These are phyloP conservation scores for Octomys mimax DNA, from an alignment of 2,797 vertebrate genomes.

Conservation along the genomic window DNA sequence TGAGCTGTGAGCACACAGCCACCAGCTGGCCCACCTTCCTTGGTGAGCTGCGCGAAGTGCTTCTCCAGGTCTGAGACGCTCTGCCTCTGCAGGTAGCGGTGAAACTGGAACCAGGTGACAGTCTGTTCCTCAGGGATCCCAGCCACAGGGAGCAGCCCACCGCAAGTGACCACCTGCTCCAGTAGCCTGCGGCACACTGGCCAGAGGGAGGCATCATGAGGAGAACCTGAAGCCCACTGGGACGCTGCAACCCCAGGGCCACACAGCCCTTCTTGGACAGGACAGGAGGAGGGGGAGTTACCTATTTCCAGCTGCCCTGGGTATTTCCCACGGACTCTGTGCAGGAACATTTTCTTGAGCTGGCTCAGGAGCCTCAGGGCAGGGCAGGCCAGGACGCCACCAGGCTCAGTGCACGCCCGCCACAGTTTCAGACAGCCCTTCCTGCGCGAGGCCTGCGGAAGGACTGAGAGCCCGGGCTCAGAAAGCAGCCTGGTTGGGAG, in stretches of 20 bases:
- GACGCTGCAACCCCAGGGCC: neutral
- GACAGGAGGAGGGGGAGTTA: slow-evolving; percentile 76
- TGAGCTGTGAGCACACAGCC: neutral
- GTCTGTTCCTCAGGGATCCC: slow-evolving; percentile 75
- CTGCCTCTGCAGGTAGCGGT: slow-evolving; percentile 92
- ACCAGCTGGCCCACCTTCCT: slow-evolving; percentile 91
- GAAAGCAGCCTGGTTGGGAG: neutral
- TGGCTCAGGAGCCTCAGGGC: slow-evolving; percentile 88
- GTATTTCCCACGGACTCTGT: slow-evolving; percentile 94
- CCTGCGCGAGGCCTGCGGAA: slow-evolving; percentile 90
- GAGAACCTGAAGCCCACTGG: neutral
- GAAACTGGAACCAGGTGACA: slow-evolving; percentile 95
- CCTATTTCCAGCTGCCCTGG: slow-evolving; percentile 96
- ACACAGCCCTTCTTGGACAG: neutral
- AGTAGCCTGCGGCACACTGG: slow-evolving; percentile 92
- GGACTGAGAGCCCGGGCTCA: slow-evolving; percentile 87
- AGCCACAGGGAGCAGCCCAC: slow-evolving; percentile 84
- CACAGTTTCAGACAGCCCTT: slow-evolving; percentile 93
- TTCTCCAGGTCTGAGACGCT: slow-evolving; percentile 92
- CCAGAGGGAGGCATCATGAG: neutral
- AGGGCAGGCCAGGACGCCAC: slow-evolving; percentile 90
- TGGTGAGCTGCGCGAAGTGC: slow-evolving; percentile 93
- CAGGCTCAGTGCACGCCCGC: slow-evolving; percentile 90
- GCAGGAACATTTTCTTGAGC: slow-evolving; percentile 91
- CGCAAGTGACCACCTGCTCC: slow-evolving; percentile 92